These are phyloP conservation scores for Ataeniobius toweri DNA, from an alignment of 2,797 vertebrate genomes.

Conservation along the genomic window DNA sequence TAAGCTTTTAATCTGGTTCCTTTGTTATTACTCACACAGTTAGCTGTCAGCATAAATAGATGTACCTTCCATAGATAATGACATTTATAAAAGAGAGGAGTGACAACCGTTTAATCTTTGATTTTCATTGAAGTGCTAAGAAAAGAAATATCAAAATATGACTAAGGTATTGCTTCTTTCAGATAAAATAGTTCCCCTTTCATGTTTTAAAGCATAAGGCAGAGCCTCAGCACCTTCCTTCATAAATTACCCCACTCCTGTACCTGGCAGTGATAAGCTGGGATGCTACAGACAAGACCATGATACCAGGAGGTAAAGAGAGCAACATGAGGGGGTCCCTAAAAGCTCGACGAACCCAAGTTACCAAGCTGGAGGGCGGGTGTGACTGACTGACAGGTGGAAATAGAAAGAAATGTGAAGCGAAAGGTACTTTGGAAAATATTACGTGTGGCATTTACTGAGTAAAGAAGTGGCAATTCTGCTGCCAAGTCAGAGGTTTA, in stretches of 20 bases:
- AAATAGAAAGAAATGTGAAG: constrained; percentile 33
- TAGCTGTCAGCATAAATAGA: background rate
- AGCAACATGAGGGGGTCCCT: background rate
- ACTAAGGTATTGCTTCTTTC: background rate
- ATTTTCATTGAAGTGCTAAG: background rate
- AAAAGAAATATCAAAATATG: background rate
- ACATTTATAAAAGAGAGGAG: background rate
- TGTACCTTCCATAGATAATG: background rate
- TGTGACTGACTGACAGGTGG: constrained; percentile 12
- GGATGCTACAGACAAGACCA: constrained; percentile 22
- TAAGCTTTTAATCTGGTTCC: background rate
- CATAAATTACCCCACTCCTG: constrained; percentile 2
- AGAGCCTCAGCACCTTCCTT: constrained; percentile 4
- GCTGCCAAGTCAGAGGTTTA: constrained; percentile 20
- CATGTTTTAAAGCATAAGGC: constrained; percentile 3
- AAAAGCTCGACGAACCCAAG: constrained; percentile 25
- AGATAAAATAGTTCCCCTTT: background rate
- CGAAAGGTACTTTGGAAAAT: constrained; percentile 34
- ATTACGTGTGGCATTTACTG: constrained; percentile 24
- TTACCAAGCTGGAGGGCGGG: constrained; percentile 17
- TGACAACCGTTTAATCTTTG: constrained; percentile 1
- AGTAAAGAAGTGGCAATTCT: constrained; percentile 8
- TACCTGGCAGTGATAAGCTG: constrained; percentile 24
- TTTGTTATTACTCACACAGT: constrained; percentile 8
- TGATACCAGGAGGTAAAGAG: constrained; percentile 28